Base-by-base conservation (phyloP, 2,797 vertebrate genomes). In the Notoglanidium macrostoma region DNA sequence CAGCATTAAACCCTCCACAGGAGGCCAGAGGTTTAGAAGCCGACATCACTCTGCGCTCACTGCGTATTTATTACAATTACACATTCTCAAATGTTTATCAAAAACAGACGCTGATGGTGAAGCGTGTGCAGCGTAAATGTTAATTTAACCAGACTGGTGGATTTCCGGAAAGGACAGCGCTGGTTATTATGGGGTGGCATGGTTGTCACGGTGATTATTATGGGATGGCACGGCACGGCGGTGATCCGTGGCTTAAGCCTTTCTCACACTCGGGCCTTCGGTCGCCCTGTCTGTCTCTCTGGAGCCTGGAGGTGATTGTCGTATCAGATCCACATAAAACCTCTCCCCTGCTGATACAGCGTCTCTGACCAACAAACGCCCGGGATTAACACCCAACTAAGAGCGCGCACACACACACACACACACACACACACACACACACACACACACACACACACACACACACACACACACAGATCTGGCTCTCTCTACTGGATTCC, bases 251-350 rank as follows among this genome's bases (percentile, higher is more conserved):
- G 77, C 49, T 87, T 90, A 90, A 87, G 88, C 90, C 85, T 78
- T 78, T 79, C 77, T 79, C 77, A 79, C 77, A 79, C 54, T 79
- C 54, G 2, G 5, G 35, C 29, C 32, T 23, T 40, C 32, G 10
- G 29, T 59, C 54, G 9, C 10, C 14, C 72, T 83, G 83, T 74
- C 90, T 55, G 79, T 81, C 86, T 87, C 86, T 84, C 57, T 65
- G 87, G 76, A 79, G 87, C 87, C 78, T 83, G 86, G 63, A 90
- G 88, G 89, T 90, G 88, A 91, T 91, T 91, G 87, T 89, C 87
- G 77, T 76, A 77, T 63, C 67, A 29, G 87, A 26, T 88, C 80
- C 85, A 70, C 51, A 86, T 86, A 68, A 70, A 74, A 80, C 76
- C 17, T 86, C 83, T 84, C 88, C 87, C 88, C 89, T 87, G 90